Evolutionary conservation across 1,140 invertebrate species (phyloP).

Genomic region (Musca domestica): DNA sequence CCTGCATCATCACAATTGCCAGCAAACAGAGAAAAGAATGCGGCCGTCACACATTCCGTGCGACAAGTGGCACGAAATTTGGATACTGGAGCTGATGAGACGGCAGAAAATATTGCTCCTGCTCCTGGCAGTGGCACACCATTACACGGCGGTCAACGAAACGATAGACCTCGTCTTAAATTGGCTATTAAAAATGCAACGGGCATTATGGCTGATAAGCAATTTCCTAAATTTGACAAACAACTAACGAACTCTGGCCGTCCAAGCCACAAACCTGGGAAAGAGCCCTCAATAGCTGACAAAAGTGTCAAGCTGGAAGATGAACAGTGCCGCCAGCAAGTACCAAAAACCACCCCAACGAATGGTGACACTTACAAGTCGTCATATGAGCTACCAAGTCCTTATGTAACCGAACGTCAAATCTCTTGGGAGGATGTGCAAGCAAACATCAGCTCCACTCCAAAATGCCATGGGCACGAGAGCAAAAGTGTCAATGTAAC

Average conservation of each 20-base stretch:
- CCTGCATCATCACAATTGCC: slow-evolving; percentile 22
- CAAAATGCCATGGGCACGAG: neutral
- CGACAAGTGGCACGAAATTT: too few relatives aligned
- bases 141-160: neutral
- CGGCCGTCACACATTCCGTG: too few relatives aligned
- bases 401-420: slow-evolving; percentile 39
- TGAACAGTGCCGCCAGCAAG: neutral
- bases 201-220: slow-evolving; percentile 9
- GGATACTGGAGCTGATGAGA: too few relatives aligned
- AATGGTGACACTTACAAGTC: slow-evolving; percentile 42
- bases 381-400: slow-evolving; percentile 48
- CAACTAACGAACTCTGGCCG: neutral
- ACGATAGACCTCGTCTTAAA: slow-evolving; percentile 4
- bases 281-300: neutral
- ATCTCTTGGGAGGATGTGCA: slow-evolving; percentile 41
- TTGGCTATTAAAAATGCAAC: slow-evolving; percentile 4
- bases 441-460: neutral
- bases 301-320: neutral
- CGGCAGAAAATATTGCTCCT: neutral
- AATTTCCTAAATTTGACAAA: slow-evolving; percentile 20
- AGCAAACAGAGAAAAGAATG: neutral
- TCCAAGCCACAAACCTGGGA: neutral
- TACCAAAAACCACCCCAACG: neutral
- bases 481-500: neutral
- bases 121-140: slow-evolving; percentile 24